Evolutionary conservation across 2,797 vertebrate genomes (phyloP), one percentile per base, ranked within the genome.

Genomic region (Ptychadena robeensis): DNA sequence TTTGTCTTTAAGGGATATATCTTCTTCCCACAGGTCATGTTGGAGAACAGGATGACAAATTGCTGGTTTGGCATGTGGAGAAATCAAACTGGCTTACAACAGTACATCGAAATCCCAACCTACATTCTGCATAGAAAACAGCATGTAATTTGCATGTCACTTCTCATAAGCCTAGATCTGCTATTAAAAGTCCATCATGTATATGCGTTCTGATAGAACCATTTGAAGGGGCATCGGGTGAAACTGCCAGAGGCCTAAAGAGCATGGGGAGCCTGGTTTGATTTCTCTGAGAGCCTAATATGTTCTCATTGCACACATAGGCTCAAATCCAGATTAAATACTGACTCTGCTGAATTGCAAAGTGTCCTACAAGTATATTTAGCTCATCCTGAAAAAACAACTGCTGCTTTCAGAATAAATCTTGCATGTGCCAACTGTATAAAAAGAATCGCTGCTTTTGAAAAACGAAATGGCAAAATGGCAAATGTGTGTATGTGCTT

Each of bases 151-250:
- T 70, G 37, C 35, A 69, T 80, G 53, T 31, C 77, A 84, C 25
- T 22, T 68, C 53, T 75, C n/a, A 76, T 82, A 77, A 64, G 34
- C 31, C 9, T 40, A 34, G 34, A 63, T 80, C 12, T 80, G 35
- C 77, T 70, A 76, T 35, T 63, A 15, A 85, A 81, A 57, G 72
- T 72, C 83, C 70, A 71, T 81, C 78, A 76, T 66, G 66, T 80
- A 63, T 53, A 85, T 81, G 66, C 27, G 66, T 81, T 85, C 53
- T 85, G 83, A 80, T 78, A 85, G 83, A 34, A 70, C 65, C 37
- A 34, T 80, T 81, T 65, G 57, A 85, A 80, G 72, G 78, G 83
- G 83, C 83, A 85, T 11, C 18, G 38, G 66, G 78, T 75, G 78
- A 78, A 85, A 81, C 27, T 71, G 66, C 83, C 66, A 75, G 72